Conservation (phyloP, 2,113 vertebrate species). For the Corydoras maculifer region DNA sequence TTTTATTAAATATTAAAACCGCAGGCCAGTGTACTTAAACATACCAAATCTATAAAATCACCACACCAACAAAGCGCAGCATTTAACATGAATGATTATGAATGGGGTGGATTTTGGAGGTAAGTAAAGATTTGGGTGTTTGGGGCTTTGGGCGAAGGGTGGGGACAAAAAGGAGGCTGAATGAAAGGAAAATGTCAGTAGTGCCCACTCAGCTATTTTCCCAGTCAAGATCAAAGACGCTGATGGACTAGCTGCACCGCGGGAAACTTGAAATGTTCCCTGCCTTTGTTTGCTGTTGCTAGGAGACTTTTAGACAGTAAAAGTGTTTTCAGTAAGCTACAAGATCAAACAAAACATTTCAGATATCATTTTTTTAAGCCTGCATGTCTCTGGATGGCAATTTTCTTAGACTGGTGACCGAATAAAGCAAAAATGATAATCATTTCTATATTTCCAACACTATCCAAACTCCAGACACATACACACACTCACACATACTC, state of each 20-base stretch:
- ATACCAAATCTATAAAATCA: constrained; percentile 49
- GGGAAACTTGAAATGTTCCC: constrained; percentile 76
- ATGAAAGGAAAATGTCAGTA: constrained; percentile 75
- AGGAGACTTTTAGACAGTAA: constrained; percentile 66
- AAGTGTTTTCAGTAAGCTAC: constrained; percentile 71
- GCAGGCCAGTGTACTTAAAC: background rate
- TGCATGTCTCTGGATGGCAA: constrained; percentile 58
- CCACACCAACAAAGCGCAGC: constrained; percentile 52
- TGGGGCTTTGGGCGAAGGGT: constrained; percentile 52
- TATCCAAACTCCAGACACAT: constrained; percentile 24
- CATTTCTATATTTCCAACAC: constrained; percentile 41
- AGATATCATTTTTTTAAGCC: constrained; percentile 72
- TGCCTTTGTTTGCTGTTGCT: constrained; percentile 80
- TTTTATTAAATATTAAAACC: background rate
- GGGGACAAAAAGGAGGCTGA: constrained; percentile 55
- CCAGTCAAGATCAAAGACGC: constrained; percentile 76
- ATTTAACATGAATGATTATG: constrained; percentile 56
- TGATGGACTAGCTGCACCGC: constrained; percentile 70
- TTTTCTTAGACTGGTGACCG: constrained; percentile 50
- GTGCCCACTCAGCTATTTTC: constrained; percentile 79
- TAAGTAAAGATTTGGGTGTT: constrained; percentile 72
- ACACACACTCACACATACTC: background rate
- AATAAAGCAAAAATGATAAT: constrained; percentile 53
- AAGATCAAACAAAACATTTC: constrained; percentile 73
- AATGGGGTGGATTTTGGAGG: constrained; percentile 53